phyloP scores from a whole-genome alignment of 1,140 invertebrate genomes.

The Lamellibrachia luymesi region DNA sequence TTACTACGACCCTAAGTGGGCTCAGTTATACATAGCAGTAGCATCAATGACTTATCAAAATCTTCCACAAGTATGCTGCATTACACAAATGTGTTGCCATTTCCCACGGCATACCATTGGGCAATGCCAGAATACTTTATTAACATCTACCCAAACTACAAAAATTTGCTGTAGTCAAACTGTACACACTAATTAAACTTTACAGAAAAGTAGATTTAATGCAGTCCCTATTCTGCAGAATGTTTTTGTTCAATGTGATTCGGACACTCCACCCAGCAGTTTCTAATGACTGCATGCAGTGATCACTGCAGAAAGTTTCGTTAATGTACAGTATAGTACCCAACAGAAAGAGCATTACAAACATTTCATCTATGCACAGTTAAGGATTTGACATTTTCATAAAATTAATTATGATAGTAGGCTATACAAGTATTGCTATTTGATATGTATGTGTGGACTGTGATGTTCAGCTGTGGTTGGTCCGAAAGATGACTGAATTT shows the following conservation, averaged over 20 bases:
- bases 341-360: not conserved
- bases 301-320: not conserved
- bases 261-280: no score
- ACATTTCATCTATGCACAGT: not conserved
- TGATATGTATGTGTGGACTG: not conserved
- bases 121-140: not conserved
- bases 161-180: not conserved
- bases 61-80: not conserved
- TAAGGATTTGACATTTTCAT: not conserved
- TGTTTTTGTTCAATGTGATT: not conserved
- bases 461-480: no score
- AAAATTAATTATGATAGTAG: not conserved
- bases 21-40: not conserved
- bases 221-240: not conserved
- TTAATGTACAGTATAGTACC: not conserved
- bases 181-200: not conserved
- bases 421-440: not conserved
- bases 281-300: not conserved
- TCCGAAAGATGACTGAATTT: no score
- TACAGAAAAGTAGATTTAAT: not conserved
- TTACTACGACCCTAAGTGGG: not conserved
- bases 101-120: not conserved
- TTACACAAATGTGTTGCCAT: not conserved
- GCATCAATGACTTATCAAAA: not conserved
- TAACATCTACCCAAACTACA: not conserved